These are phyloP conservation scores for Probosciger aterrimus DNA, from an alignment of 2,113 vertebrate species.

Conservation along the genomic window DNA sequence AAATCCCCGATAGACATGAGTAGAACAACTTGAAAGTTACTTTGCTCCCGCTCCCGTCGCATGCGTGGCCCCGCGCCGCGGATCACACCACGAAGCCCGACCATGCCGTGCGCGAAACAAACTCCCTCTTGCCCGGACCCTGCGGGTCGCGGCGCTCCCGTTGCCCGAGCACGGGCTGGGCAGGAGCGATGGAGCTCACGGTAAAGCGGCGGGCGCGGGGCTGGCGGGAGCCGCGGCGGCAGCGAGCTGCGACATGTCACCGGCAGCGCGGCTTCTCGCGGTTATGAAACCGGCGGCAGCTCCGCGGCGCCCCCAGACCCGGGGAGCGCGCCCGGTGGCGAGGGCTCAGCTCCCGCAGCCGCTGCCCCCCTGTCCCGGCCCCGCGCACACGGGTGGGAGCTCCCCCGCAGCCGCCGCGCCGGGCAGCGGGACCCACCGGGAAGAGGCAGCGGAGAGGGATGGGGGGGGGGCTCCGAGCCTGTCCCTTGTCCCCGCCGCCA, in stretches of 20 bases:
- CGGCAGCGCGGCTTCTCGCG: not conserved
- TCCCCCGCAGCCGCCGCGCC: not conserved
- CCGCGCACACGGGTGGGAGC: not conserved
- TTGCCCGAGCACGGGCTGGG: rapidly evolving
- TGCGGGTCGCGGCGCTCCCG: not conserved
- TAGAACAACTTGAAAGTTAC: rapidly evolving
- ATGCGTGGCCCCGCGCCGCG: not conserved
- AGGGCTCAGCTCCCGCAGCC: not conserved
- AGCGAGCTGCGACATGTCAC: not conserved
- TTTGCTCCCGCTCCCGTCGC: not conserved
- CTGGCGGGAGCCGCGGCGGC: not conserved
- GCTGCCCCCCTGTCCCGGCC: not conserved
- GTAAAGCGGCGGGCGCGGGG: not conserved
- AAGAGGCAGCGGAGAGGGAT: no score
- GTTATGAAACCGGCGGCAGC: not conserved
- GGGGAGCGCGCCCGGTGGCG: not conserved
- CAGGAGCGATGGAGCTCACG: not conserved
- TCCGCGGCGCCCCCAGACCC: not conserved
- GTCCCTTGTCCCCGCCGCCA: not conserved
- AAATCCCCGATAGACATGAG: rapidly evolving
- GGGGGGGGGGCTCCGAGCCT: not conserved
- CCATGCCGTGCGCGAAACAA: not conserved
- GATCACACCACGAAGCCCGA: not conserved
- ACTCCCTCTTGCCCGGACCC: not conserved
- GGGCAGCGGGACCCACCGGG: not conserved